Conservation (phyloP, 1,140 invertebrate species). For the Agrypnia vestita region DNA sequence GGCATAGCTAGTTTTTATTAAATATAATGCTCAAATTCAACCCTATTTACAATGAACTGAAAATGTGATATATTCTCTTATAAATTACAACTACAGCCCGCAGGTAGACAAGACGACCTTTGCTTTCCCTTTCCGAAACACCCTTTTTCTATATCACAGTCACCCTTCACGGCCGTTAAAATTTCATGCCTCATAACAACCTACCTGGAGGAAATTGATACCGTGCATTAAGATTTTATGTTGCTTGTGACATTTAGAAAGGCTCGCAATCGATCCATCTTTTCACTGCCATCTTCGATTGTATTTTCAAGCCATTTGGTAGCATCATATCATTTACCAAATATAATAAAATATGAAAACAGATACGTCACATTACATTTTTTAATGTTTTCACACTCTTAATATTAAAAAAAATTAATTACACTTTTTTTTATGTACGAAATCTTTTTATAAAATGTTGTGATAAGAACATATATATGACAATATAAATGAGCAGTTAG, state of each 20-base stretch:
- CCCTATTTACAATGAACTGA: background rate
- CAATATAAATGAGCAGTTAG: too few relatives aligned
- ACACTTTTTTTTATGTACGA: too few relatives aligned
- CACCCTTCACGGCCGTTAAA: slow-evolving; percentile 38
- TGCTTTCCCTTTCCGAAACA: slow-evolving; percentile 21
- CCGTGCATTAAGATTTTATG: slow-evolving; percentile 35
- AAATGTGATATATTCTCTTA: background rate
- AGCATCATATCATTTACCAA: too few relatives aligned
- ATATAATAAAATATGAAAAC: too few relatives aligned
- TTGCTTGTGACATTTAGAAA: slow-evolving; percentile 39
- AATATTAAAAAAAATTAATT: too few relatives aligned
- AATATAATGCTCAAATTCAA: background rate
- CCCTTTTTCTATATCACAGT: slow-evolving; percentile 6
- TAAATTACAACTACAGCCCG: background rate
- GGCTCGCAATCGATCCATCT: slow-evolving; percentile 29
- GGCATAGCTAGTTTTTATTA: too few relatives aligned
- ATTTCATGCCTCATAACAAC: slow-evolving; percentile 41
- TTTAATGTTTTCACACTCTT: too few relatives aligned
- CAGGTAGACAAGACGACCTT: slow-evolving; percentile 20
- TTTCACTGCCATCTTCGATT: slow-evolving; percentile 19
- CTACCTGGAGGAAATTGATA: slow-evolving; percentile 37
- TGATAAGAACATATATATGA: too few relatives aligned
- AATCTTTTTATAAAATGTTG: too few relatives aligned
- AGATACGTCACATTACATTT: too few relatives aligned
- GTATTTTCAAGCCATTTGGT: background rate